Conservation (phyloP, 2,797 vertebrate species). For the Periparus ater region DNA sequence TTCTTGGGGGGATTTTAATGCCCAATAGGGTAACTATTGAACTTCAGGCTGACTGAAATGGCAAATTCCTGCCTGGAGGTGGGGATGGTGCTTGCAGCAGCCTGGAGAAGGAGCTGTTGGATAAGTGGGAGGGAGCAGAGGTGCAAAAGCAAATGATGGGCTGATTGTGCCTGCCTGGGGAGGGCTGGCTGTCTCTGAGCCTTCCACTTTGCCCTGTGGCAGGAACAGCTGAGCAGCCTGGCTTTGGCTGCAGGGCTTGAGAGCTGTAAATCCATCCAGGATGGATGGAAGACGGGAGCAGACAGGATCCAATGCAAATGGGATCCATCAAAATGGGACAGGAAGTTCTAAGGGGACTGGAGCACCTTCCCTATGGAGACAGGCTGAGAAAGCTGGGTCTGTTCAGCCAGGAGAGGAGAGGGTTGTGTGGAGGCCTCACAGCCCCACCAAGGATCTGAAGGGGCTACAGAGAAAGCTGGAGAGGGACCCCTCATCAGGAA, state of each 20-base stretch:
- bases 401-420: not conserved
- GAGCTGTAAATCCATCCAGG: not conserved
- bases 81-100: not conserved
- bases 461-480: not conserved
- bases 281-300: not conserved
- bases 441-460: not conserved
- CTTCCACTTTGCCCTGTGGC: not conserved
- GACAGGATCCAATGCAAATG: not conserved
- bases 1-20: not conserved
- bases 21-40: not conserved
- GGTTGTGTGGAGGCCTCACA: not conserved
- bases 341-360: not conserved
- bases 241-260: not conserved
- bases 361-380: not conserved
- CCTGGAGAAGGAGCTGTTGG: not conserved
- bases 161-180: not conserved
- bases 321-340: not conserved
- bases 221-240: not conserved
- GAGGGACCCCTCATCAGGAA: not conserved
- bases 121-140: not conserved
- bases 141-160: not conserved
- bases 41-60: not conserved
- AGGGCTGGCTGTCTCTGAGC: not conserved
- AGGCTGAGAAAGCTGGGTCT: not conserved
- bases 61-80: not conserved